A percentile compares a stretch with the other conserved stretches of the same genome.
phyloP scores from a whole-genome alignment of 1,140 invertebrate species.

The Bombus terrestris region DNA sequence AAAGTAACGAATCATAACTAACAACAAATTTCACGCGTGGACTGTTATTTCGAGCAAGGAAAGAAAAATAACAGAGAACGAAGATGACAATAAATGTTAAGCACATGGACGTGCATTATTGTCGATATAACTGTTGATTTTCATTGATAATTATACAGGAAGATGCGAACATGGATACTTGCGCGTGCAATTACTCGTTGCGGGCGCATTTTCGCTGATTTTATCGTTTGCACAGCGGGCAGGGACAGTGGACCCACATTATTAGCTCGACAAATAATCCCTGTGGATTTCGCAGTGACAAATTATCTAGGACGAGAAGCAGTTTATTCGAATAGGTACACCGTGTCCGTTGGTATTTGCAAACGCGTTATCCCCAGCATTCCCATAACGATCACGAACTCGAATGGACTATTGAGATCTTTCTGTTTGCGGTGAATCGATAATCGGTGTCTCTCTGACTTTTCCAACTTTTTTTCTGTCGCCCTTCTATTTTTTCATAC shows the following conservation, averaged over 20 bases:
- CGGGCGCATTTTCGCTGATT: constrained; percentile 67
- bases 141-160: constrained; percentile 55
- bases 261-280: constrained; percentile 80
- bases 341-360: constrained; percentile 66
- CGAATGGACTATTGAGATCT: constrained; percentile 59
- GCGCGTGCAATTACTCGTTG: constrained; percentile 71
- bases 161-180: constrained; percentile 54
- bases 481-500: background rate
- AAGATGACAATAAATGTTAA: background rate
- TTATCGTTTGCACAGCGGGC: constrained; percentile 66
- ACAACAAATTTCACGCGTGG: no score
- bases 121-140: constrained; percentile 47
- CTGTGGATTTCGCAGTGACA: constrained; percentile 76
- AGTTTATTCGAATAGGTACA: constrained; percentile 75
- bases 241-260: constrained; percentile 73
- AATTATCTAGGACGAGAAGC: constrained; percentile 75
- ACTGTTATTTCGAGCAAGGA: background rate
- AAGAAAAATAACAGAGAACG: background rate
- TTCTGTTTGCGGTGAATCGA: constrained; percentile 39
- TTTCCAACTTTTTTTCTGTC: background rate
- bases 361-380: constrained; percentile 58
- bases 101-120: background rate
- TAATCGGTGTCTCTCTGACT: constrained; percentile 14
- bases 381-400: constrained; percentile 60
- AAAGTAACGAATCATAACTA: no score